phyloP scores from a whole-genome alignment of 2,888 invertebrate species.

The Campoplex capitator region DNA sequence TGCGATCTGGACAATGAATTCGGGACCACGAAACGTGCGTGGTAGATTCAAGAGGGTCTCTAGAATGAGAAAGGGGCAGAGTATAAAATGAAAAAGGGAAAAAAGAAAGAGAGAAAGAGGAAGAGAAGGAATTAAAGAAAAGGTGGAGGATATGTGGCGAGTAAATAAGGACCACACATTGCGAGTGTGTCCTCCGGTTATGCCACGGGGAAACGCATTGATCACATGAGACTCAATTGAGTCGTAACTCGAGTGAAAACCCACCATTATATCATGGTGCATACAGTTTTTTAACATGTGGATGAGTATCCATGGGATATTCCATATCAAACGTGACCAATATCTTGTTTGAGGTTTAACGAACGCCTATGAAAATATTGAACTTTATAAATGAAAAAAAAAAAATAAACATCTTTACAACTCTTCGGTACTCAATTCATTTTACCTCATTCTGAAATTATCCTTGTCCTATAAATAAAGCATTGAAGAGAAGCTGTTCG shows the following conservation, averaged over 20 bases:
- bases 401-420: background rate
- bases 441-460: background rate
- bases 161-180: constrained; percentile 60
- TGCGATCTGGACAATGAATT: constrained; percentile 62
- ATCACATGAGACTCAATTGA: constrained; percentile 65
- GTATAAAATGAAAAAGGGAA: constrained; percentile 69
- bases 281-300: constrained; percentile 21
- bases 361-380: background rate
- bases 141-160: constrained; percentile 40
- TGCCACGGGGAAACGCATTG: constrained; percentile 62
- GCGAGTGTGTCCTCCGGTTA: constrained; percentile 50
- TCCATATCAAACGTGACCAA: constrained; percentile 23
- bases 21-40: constrained; percentile 46
- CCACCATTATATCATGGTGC: constrained; percentile 54
- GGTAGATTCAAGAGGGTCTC: constrained; percentile 14
- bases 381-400: background rate
- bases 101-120: constrained; percentile 54
- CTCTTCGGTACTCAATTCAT: background rate
- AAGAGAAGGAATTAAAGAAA: constrained; percentile 44
- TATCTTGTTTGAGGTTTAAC: background rate
- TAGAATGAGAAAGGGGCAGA: constrained; percentile 58
- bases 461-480: background rate
- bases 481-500: background rate
- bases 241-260: constrained; percentile 66
- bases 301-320: constrained; percentile 19